Evolutionary conservation across 2,888 invertebrate species (phyloP).

Genomic region (Eupeodes latifasciatus): DNA sequence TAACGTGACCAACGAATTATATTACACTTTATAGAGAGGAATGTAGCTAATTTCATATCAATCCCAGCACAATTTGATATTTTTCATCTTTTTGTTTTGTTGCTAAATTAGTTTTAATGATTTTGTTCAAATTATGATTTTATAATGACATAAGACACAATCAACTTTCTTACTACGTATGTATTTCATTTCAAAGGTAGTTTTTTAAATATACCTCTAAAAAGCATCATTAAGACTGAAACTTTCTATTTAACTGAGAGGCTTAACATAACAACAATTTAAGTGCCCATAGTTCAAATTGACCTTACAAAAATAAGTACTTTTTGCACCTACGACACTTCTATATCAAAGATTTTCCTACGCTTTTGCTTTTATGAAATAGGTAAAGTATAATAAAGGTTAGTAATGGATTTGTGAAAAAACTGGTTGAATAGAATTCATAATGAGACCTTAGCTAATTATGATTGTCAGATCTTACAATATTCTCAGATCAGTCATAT

Average conservation of each 20-base stretch:
- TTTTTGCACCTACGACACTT: constrained; percentile 26
- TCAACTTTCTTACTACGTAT: neutral
- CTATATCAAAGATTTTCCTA: constrained; percentile 1
- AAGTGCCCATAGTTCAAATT: neutral
- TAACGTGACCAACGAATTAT: too few relatives aligned
- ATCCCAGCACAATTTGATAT: neutral
- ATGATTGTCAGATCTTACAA: too few relatives aligned
- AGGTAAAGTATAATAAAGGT: neutral
- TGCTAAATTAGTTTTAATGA: constrained; percentile 54
- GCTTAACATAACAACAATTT: neutral
- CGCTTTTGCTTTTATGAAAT: neutral
- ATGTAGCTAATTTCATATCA: neutral
- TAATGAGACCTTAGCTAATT: too few relatives aligned
- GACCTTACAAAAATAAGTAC: neutral
- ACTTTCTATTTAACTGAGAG: constrained; percentile 37
- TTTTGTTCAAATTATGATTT: constrained; percentile 21
- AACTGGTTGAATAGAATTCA: too few relatives aligned
- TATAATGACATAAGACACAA: neutral
- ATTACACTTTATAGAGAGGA: too few relatives aligned
- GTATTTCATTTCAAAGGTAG: neutral
- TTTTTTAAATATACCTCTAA: neutral
- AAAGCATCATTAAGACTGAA: neutral
- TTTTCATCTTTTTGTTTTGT: neutral
- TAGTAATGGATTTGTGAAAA: neutral
- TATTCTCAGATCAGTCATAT: too few relatives aligned